phyloP scores from a whole-genome alignment of 2,113 vertebrate species.

The Vombatus ursinus region DNA sequence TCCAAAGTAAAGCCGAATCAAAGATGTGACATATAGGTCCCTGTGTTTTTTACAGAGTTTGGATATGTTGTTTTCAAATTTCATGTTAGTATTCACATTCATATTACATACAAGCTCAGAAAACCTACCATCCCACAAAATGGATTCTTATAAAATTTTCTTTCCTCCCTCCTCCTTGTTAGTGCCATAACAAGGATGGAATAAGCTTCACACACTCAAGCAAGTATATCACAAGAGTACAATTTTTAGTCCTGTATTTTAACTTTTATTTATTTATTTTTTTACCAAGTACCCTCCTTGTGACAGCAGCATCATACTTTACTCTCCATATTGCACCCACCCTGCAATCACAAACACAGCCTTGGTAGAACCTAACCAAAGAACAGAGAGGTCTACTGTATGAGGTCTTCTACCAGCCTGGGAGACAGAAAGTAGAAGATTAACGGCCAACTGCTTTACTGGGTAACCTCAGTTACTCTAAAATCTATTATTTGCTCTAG shows the following conservation, averaged over 20 bases:
- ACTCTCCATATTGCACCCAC: background rate
- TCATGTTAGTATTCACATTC: background rate
- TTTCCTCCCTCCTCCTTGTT: background rate
- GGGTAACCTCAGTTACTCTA: background rate
- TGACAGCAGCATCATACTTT: background rate
- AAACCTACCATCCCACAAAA: background rate
- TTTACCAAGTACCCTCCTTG: background rate
- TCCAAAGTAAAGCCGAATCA: background rate
- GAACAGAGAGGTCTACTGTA: background rate
- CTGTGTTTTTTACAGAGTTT: background rate
- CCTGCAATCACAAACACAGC: background rate
- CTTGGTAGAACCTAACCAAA: background rate
- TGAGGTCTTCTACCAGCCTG: background rate
- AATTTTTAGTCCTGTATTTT: background rate
- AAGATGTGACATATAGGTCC: background rate
- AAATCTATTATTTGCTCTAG: background rate
- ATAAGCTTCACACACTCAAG: background rate
- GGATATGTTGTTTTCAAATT: background rate
- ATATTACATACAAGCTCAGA: background rate
- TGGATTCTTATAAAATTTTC: background rate
- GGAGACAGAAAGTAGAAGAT: background rate
- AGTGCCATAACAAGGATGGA: background rate
- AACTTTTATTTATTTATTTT: background rate
- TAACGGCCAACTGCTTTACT: background rate
- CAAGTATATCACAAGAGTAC: background rate